These are phyloP conservation scores for Tupiocoris notatus DNA, from an alignment of 2,888 invertebrate genomes.

Conservation along the genomic window DNA sequence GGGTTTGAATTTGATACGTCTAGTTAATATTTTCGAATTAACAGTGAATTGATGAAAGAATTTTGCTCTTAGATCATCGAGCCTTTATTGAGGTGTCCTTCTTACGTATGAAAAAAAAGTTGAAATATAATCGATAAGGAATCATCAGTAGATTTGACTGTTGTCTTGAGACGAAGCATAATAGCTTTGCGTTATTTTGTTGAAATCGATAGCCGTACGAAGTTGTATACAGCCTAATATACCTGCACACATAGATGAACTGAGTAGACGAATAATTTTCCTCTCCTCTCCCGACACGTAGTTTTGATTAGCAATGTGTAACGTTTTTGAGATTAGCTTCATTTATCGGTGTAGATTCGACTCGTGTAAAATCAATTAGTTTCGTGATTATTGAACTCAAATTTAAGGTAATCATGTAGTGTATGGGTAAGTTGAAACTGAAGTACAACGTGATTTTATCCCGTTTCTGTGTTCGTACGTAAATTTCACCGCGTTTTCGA, in stretches of 20 bases:
- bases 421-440: not conserved
- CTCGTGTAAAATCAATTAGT: no score
- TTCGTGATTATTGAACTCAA: no score
- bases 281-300: not conserved
- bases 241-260: not conserved
- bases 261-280: not conserved
- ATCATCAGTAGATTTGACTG: not conserved
- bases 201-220: not conserved
- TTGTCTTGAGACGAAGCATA: no score
- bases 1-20: no score
- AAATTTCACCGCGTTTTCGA: no score
- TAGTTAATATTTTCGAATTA: not conserved
- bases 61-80: not conserved
- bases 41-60: not conserved
- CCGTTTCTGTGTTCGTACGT: not conserved
- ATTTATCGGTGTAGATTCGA: no score
- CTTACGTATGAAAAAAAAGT: not conserved
- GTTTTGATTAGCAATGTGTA: not conserved
- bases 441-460: not conserved
- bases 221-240: not conserved
- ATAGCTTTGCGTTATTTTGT: no score
- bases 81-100: not conserved
- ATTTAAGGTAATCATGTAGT: no score
- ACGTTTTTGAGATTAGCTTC: not conserved
- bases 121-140: not conserved